Evolutionary conservation across 2,113 vertebrate genomes (phyloP).

Genomic region (Aix galericulata): DNA sequence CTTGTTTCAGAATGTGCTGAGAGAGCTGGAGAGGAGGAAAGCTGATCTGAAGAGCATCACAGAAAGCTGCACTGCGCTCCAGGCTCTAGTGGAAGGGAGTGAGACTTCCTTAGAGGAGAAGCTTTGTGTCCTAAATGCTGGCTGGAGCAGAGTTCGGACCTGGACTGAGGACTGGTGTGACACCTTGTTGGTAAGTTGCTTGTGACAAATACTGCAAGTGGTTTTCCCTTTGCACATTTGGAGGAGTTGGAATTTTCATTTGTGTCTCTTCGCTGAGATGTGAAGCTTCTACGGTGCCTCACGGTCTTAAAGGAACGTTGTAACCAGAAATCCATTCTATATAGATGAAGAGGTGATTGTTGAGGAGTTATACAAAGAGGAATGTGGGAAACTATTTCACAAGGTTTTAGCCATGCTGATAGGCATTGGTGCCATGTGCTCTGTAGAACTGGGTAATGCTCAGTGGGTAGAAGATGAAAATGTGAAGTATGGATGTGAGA

Average conservation of each 20-base stretch:
- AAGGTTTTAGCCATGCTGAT: not conserved
- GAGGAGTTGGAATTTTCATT: not conserved
- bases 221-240: not conserved
- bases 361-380: not conserved
- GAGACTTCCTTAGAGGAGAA: slow-evolving; percentile 85
- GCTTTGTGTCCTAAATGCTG: slow-evolving; percentile 86
- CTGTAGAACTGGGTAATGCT: not conserved
- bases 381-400: not conserved
- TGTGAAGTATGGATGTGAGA: not conserved
- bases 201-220: not conserved
- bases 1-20: slow-evolving; percentile 86
- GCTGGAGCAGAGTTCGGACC: slow-evolving; percentile 87
- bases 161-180: slow-evolving; percentile 93
- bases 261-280: not conserved
- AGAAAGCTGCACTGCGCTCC: slow-evolving; percentile 86
- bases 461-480: not conserved
- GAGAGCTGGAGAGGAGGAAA: slow-evolving; percentile 90
- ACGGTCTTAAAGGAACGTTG: not conserved
- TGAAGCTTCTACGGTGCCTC: not conserved
- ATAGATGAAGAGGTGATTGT: not conserved
- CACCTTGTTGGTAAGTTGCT: slow-evolving; percentile 83
- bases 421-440: not conserved
- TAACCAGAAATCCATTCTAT: no score
- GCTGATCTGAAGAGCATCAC: slow-evolving; percentile 84
- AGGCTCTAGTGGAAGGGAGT: slow-evolving; percentile 88